Evolutionary conservation across 2,888 invertebrate genomes (phyloP), one percentile per base, ranked within the genome.

Genomic region (Caenorhabditis sp.): DNA sequence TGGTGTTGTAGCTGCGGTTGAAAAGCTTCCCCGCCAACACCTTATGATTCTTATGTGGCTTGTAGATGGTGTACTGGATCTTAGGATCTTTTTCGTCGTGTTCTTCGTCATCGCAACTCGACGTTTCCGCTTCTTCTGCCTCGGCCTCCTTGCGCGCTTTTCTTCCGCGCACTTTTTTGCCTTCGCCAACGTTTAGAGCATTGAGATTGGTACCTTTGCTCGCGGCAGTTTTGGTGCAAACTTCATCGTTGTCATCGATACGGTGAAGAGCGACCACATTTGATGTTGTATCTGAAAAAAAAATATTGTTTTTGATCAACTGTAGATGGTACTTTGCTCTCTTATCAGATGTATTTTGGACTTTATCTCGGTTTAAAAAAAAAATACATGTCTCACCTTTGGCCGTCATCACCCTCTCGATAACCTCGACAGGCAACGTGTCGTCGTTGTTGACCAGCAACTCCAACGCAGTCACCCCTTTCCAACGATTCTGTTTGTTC

Each of bases 401-500:
- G 5, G 70, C 57, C n/a, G 74, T 67, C 27, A 64, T 43, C 43
- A 67, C 70, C 26, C 67, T 59, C 36, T 75, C 70, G 60, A 75
- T 61, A 58, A 75, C 54, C 25, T 59, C 62, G 53, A 70, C 64
- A 49, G 69, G 61, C 26, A 70, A 38, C 4, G 17, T 43, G 54
- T 61, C 59, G 49, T 56, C 27, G 26, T 54, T 56, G 49, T 67
- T 60, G 25, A 67, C 60, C 62, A 67, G 60, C 64, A 68, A 52
- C 20, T 50, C 38, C 17, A 61, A 59, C 54, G 57, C 70, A 21
- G 67, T 66, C 50, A 78, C 70, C 59, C 73, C 71, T 31, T 82
- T 76, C 85, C 85, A 85, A 65, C 85, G 82, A 60, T 81, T 76
- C 70, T 84, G 81, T 59, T 82, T 82, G 68, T 85, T 85, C 61